phyloP scores from a whole-genome alignment of 2,888 invertebrate genomes.

The Mythimna impura region DNA sequence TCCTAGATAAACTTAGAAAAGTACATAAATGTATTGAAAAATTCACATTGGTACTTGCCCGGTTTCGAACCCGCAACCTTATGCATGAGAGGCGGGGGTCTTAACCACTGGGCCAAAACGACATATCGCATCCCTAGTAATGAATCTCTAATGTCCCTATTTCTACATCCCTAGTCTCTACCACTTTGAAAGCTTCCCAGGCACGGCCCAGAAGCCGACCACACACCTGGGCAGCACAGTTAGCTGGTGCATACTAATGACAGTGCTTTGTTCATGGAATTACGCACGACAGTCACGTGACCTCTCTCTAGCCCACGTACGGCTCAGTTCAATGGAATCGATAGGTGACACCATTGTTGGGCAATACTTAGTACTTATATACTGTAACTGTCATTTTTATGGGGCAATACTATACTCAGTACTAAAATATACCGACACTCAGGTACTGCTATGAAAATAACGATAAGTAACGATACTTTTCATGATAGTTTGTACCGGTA shows the following conservation, averaged over 20 bases:
- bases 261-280: conserved; percentile 48
- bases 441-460: no score
- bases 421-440: no score
- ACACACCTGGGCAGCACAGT: conserved; percentile 45
- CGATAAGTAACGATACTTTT: no score
- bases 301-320: conserved; percentile 52
- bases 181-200: conserved; percentile 6
- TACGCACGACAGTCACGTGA: conserved; percentile 56
- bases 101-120: no score
- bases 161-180: background rate
- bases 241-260: conserved; percentile 57
- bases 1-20: no score
- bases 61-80: no score
- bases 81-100: no score
- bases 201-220: conserved; percentile 28
- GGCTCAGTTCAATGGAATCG: conserved; percentile 47
- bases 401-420: no score
- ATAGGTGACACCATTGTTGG: conserved; percentile 51
- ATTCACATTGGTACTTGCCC: no score
- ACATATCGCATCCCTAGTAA: background rate
- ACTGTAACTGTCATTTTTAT: conserved; percentile 12
- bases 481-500: no score
- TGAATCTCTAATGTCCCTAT: background rate
- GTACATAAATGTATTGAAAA: no score
- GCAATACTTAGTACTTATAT: conserved; percentile 16